These are phyloP conservation scores for Asobara japonica DNA, from an alignment of 1,140 invertebrate species.

Conservation along the genomic window DNA sequence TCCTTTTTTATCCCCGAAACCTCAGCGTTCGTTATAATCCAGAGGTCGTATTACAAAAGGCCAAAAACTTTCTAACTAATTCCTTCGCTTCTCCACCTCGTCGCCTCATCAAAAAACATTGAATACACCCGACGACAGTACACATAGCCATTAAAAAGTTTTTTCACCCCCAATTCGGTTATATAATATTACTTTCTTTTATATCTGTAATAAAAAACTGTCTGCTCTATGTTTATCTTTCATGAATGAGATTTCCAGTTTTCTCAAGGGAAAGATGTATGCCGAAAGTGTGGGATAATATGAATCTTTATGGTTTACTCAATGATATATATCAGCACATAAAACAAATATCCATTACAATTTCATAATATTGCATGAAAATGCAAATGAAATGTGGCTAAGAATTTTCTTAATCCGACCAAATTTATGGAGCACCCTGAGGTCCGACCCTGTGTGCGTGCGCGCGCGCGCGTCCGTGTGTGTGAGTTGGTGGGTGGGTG, in stretches of 20 bases:
- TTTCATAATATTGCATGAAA: background rate
- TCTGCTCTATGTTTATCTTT: background rate
- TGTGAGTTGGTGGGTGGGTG: no score
- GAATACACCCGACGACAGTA: background rate
- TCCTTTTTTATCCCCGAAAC: background rate
- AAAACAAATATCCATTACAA: background rate
- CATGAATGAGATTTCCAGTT: background rate
- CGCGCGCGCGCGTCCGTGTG: no score
- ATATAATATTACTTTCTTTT: background rate
- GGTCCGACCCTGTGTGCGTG: no score
- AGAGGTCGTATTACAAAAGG: background rate
- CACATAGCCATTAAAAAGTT: background rate
- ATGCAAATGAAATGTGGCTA: background rate
- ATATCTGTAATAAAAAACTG: background rate
- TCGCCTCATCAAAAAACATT: constrained; percentile 3
- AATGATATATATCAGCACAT: background rate
- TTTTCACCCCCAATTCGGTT: background rate
- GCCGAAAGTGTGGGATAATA: background rate
- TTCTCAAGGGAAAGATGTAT: background rate
- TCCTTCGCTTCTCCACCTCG: background rate
- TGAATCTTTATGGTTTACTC: background rate
- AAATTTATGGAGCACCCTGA: no score
- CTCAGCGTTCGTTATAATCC: background rate
- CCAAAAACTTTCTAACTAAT: constrained; percentile 7
- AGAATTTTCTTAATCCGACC: background rate